A percentile compares a stretch with the other conserved stretches of the same genome.
These are phyloP conservation scores for Tineola bisselliella DNA, from an alignment of 2,888 invertebrate genomes.

Conservation along the genomic window DNA sequence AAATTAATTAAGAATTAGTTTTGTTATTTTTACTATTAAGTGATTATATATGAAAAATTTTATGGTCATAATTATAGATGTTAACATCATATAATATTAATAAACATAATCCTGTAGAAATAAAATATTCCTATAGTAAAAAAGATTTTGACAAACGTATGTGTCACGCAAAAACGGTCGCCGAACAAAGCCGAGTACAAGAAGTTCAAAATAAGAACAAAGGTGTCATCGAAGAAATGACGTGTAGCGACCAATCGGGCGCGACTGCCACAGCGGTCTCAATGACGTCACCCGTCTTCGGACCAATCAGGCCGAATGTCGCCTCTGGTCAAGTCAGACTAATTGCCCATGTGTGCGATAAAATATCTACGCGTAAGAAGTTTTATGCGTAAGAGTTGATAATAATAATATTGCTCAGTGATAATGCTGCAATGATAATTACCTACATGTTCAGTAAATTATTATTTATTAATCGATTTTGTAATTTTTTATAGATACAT, in stretches of 20 bases:
- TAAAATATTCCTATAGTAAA: background rate
- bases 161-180: conserved; percentile 2
- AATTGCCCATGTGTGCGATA: conserved; percentile 67
- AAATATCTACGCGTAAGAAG: conserved; percentile 22
- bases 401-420: conserved; percentile 15
- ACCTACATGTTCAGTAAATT: too few species aligned
- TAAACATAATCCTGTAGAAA: background rate
- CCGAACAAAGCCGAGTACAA: conserved; percentile 4
- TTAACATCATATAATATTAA: too few species aligned
- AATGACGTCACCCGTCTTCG: conserved; percentile 55
- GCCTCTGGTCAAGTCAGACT: conserved; percentile 66
- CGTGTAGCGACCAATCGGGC: conserved; percentile 67
- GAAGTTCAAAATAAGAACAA: conserved; percentile 62
- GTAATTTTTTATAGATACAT: too few species aligned
- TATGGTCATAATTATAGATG: too few species aligned
- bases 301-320: conserved; percentile 55
- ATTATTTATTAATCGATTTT: too few species aligned
- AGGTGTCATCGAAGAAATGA: conserved; percentile 67
- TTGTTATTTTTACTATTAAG: too few species aligned
- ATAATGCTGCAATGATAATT: too few species aligned
- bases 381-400: conserved; percentile 27
- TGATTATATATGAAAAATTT: too few species aligned
- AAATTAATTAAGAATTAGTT: background rate
- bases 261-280: conserved; percentile 59
- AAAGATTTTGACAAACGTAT: background rate